phyloP scores from a whole-genome alignment of 1,140 invertebrate species.

The Delia radicum region DNA sequence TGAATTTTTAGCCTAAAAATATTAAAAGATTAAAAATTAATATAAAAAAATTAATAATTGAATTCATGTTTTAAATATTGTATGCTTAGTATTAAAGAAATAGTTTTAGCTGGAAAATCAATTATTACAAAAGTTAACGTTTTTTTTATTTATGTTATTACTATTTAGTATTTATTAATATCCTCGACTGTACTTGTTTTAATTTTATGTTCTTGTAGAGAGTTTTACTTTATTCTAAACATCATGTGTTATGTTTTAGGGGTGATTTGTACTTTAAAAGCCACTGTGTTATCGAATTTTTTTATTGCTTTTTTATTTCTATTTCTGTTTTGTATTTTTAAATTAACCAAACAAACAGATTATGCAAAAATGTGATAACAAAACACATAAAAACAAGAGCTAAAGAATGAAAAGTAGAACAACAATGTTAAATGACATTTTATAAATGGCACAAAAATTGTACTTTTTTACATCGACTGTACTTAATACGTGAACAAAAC shows the following conservation, averaged over 20 bases:
- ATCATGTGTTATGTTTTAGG: neutral
- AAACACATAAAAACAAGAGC: neutral
- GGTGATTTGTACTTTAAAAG: neutral
- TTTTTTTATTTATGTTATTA: too few relatives aligned
- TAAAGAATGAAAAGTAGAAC: neutral
- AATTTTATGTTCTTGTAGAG: too few relatives aligned
- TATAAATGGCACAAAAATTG: neutral
- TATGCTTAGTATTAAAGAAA: too few relatives aligned
- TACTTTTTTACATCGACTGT: neutral
- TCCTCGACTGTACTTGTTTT: too few relatives aligned
- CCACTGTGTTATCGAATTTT: neutral
- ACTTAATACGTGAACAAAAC: neutral
- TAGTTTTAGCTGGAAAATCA: too few relatives aligned
- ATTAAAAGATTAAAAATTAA: conserved; percentile 26
- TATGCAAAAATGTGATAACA: neutral
- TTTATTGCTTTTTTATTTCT: neutral
- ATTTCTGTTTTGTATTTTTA: neutral
- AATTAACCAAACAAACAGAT: neutral
- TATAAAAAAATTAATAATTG: too few relatives aligned
- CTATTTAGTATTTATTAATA: too few relatives aligned
- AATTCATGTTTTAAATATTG: too few relatives aligned
- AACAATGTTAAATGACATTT: neutral
- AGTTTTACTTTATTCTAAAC: neutral
- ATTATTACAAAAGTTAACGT: too few relatives aligned
- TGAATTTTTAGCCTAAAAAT: conserved; percentile 50